phyloP scores from a whole-genome alignment of 2,888 invertebrate species.

The Mechanitis messenoides region DNA sequence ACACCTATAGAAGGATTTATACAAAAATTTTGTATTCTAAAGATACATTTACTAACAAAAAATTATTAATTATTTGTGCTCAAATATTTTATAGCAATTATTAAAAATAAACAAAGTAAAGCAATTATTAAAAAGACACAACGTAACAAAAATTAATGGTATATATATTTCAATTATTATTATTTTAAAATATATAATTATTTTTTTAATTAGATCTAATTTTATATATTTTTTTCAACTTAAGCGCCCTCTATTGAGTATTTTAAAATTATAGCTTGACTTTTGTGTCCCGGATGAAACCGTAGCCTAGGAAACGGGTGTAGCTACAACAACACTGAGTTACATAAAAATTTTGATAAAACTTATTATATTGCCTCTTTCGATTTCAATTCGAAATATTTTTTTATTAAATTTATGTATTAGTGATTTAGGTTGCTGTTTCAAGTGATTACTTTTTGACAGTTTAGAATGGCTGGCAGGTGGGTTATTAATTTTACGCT shows the following conservation, averaged over 20 bases:
- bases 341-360: conserved; percentile 50
- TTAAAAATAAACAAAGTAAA: too few relatives aligned
- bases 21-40: background rate
- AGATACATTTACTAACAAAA: background rate
- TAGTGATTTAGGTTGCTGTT: conserved; percentile 28
- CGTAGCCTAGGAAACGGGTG: conserved; percentile 76
- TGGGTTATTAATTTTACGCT: conserved; percentile 41
- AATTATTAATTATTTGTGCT: too few relatives aligned
- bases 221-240: background rate
- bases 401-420: conserved; percentile 19
- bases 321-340: conserved; percentile 72
- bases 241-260: conserved; percentile 22
- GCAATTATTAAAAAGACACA: too few relatives aligned
- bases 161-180: too few relatives aligned
- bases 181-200: background rate
- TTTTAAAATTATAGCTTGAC: conserved; percentile 17
- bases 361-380: conserved; percentile 13
- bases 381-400: conserved; percentile 28
- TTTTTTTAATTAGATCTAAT: too few relatives aligned
- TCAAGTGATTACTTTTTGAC: conserved; percentile 57
- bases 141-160: too few relatives aligned
- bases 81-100: too few relatives aligned
- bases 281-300: conserved; percentile 40
- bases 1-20: too few relatives aligned
- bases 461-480: conserved; percentile 69